A percentile compares a stretch with the other conserved stretches of the same genome.
Evolutionary conservation across 2,888 invertebrate genomes (phyloP).

Genomic region (Nemotelus pantherinus): DNA sequence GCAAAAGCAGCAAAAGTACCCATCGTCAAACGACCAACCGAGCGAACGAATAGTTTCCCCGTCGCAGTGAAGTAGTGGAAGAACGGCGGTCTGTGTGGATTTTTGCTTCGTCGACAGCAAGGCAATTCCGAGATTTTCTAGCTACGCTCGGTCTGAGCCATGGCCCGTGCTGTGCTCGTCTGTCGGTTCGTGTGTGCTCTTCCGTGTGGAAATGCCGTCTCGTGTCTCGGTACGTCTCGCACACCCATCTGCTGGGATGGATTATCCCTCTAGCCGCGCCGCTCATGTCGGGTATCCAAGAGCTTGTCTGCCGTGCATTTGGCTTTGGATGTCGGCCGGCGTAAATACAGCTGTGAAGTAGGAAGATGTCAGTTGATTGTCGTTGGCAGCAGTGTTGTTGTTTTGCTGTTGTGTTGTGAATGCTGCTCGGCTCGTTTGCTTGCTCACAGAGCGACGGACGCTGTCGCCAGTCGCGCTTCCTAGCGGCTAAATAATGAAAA

Average conservation of each 20-base stretch:
- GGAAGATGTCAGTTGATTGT: constrained; percentile 20
- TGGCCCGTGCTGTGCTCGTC: constrained; percentile 1
- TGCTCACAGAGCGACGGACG: not conserved
- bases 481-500: constrained; percentile 46
- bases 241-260: too few relatives aligned
- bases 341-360: not conserved
- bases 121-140: not conserved
- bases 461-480: constrained; percentile 42
- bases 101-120: not conserved
- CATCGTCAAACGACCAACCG: constrained; percentile 27
- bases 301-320: not conserved
- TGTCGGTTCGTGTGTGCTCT: not conserved
- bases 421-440: not conserved
- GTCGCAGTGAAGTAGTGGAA: constrained; percentile 32
- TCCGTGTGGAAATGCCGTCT: not conserved
- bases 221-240: too few relatives aligned
- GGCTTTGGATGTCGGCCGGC: not conserved
- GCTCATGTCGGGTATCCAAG: not conserved
- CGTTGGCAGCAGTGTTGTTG: not conserved
- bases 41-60: constrained; percentile 6
- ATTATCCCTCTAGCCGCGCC: not conserved
- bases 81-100: constrained; percentile 28
- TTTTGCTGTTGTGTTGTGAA: not conserved
- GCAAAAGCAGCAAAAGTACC: not conserved
- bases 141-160: constrained; percentile 4